Evolutionary conservation across 2,113 vertebrate genomes (phyloP).

Genomic region (Mionectes macconnelli): DNA sequence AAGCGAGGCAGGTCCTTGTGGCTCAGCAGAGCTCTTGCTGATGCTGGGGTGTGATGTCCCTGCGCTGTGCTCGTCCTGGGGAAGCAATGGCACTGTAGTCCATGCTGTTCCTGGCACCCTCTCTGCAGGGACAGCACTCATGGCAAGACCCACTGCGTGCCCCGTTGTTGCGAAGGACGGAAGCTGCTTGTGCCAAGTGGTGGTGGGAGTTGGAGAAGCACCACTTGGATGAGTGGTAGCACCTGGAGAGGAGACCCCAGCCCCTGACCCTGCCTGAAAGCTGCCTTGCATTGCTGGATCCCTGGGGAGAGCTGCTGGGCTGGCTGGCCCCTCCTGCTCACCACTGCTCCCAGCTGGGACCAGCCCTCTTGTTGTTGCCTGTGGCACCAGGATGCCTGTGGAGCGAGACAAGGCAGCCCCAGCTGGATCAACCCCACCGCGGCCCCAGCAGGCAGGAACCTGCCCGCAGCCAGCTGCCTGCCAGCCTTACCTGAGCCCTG

Average conservation of each 20-base stretch:
- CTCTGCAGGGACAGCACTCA: rapidly evolving
- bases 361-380: background rate
- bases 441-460: background rate
- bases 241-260: background rate
- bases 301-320: rapidly evolving
- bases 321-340: background rate
- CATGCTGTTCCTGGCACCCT: rapidly evolving
- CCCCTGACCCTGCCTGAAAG: background rate
- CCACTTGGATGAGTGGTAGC: rapidly evolving
- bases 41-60: background rate
- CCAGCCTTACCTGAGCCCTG: background rate
- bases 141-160: rapidly evolving
- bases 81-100: background rate
- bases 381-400: background rate
- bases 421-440: background rate
- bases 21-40: background rate
- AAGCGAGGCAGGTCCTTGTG: rapidly evolving
- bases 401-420: background rate
- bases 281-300: rapidly evolving
- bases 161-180: rapidly evolving
- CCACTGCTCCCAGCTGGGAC: background rate
- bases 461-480: background rate
- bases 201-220: rapidly evolving
- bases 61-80: background rate
- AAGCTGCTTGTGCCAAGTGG: rapidly evolving